Evolutionary conservation across 2,888 invertebrate genomes (phyloP).

Genomic region (Yponomeuta cagnagella): DNA sequence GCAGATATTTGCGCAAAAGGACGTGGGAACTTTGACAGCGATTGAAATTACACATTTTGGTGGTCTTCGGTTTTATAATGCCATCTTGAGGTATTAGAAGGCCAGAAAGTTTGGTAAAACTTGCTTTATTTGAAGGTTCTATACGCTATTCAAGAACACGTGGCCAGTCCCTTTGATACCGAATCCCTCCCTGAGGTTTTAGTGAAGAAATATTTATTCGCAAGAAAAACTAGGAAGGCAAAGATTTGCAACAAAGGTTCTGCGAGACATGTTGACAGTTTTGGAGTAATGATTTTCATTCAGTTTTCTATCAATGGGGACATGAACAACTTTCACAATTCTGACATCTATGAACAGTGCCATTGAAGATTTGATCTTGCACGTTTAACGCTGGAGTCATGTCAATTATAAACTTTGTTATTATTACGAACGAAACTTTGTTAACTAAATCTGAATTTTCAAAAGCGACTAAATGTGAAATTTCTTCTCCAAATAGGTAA

Average conservation of each 20-base stretch:
- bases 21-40: conserved; percentile 47
- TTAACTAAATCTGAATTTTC: too few relatives aligned
- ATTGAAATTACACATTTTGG: conserved; percentile 24
- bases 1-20: conserved; percentile 48
- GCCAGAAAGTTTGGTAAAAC: not conserved
- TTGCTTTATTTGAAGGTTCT: not conserved
- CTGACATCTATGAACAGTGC: too few relatives aligned
- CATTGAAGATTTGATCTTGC: too few relatives aligned
- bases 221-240: not conserved
- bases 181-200: not conserved
- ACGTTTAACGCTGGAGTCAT: too few relatives aligned
- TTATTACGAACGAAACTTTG: too few relatives aligned
- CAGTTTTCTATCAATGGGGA: not conserved
- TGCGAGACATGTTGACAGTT: not conserved
- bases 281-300: not conserved
- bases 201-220: not conserved
- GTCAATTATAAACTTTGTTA: too few relatives aligned
- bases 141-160: not conserved
- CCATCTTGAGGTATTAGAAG: not conserved
- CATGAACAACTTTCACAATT: too few relatives aligned
- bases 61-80: not conserved
- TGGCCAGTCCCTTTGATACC: not conserved
- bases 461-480: too few relatives aligned
- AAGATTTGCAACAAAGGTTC: not conserved
- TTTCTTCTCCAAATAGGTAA: too few relatives aligned